Evolutionary conservation across 2,888 invertebrate species (phyloP), one percentile per base, ranked within the genome.

Genomic region (Zaprionus bogoriensis): DNA sequence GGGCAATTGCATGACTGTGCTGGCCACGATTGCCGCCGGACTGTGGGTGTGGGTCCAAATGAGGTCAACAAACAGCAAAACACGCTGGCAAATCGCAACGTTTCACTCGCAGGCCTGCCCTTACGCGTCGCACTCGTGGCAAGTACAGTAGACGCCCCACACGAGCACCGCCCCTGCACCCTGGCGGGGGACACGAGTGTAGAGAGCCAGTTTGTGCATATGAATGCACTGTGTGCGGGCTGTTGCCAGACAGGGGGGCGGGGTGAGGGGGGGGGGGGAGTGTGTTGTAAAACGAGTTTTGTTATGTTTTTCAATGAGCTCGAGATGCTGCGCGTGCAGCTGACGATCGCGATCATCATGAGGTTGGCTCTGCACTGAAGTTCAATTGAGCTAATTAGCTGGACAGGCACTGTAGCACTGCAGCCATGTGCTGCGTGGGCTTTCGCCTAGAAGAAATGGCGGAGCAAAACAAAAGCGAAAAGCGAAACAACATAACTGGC

Each of bases 131-230:
- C 9, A 30, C 23, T n/a, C 17, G 39, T 39, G 45, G 19, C 55
- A 77, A 67, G 80, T 80, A 80, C 80, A 80, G 80, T 80, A 86
- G 78, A 84, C 80, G 84, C 75, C 53, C 45, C 17, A 22, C 42
- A 14, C 32, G 3, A 2, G 4, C 44, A 17, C 27, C 23, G 14
- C 9, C 27, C 27, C 4, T 10, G 20, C 22, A 12, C 41, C 22
- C 41, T n/a, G 3, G 3, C 41, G 10, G 41, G n/a, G 41, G n/a
- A 20, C n/a, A 22, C 47, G 32, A 36, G 32, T 36, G 32, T 36
- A 23, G 39, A 58, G 63, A 57, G 53, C 59, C 53, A 69, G 69
- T 58, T 64, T 45, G 48, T 83, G 80, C 80, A 76, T 83, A 86
- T 77, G 55, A 68, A 76, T 75, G 68, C 86, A 74, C 17, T 50